Evolutionary conservation across 2,888 invertebrate genomes (phyloP).

Genomic region (Drosophila sordidula): DNA sequence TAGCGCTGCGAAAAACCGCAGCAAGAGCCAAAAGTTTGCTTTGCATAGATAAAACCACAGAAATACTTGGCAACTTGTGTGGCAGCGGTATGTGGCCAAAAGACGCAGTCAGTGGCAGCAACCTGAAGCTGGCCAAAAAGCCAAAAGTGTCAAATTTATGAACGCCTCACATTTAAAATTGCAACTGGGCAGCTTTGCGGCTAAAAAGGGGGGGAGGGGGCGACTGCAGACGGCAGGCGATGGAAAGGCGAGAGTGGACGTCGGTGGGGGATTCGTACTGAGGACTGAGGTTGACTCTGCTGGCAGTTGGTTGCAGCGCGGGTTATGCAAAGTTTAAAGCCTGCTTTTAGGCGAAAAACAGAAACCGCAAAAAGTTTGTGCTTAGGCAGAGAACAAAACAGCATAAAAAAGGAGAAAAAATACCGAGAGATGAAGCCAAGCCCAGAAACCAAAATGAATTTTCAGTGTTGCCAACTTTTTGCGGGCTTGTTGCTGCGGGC

Average conservation of each 20-base stretch:
- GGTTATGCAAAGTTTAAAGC: slow-evolving; percentile 70
- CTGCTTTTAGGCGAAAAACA: slow-evolving; percentile 73
- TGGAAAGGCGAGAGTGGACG: too few relatives aligned
- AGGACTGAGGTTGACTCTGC: slow-evolving; percentile 14
- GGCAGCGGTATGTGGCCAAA: slow-evolving; percentile 40
- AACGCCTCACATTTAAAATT: slow-evolving; percentile 73
- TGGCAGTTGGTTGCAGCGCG: slow-evolving; percentile 24
- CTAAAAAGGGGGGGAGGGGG: too few relatives aligned
- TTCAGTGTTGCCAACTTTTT: slow-evolving; percentile 78
- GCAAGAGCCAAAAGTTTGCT: slow-evolving; percentile 65
- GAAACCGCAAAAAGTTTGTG: slow-evolving; percentile 65
- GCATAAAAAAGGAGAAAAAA: slow-evolving; percentile 26
- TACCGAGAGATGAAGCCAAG: slow-evolving; percentile 21
- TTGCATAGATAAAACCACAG: slow-evolving; percentile 76
- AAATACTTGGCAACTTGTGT: slow-evolving; percentile 69
- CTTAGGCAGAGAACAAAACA: slow-evolving; percentile 15
- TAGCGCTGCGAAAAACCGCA: slow-evolving; percentile 52
- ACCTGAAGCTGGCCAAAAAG: slow-evolving; percentile 47
- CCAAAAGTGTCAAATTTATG: slow-evolving; percentile 80
- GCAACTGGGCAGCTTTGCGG: slow-evolving; percentile 30
- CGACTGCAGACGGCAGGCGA: too few relatives aligned
- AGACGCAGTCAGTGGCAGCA: slow-evolving; percentile 31
- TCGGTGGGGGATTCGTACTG: neutral
- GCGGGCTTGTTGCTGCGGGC: slow-evolving; percentile 57
- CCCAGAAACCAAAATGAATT: slow-evolving; percentile 72